Percentiles rank a stretch among this genome's conserved stretches.
phyloP scores from a whole-genome alignment of 2,113 vertebrate species.

The Prolemur simus region DNA sequence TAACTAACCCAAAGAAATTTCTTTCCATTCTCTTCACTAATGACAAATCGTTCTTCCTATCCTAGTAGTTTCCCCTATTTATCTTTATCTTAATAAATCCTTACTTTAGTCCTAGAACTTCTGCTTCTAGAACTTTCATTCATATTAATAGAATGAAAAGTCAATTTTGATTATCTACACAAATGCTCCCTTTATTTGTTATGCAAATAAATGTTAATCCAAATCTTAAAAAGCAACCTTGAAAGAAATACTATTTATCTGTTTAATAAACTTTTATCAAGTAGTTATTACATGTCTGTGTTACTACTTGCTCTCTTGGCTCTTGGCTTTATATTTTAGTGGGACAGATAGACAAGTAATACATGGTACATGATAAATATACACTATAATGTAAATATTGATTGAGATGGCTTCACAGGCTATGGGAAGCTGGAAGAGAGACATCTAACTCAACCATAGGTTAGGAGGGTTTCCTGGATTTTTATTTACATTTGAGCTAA shows the following conservation, averaged over 20 bases:
- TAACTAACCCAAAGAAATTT: conserved; percentile 40
- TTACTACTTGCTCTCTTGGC: neutral
- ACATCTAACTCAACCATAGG: neutral
- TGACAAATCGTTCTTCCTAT: neutral
- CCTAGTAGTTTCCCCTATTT: neutral
- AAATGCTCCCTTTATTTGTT: neutral
- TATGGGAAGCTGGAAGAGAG: neutral
- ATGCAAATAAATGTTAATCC: conserved; percentile 21
- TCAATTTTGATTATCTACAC: neutral
- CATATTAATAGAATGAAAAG: conserved; percentile 41
- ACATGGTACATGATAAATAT: neutral
- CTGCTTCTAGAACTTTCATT: neutral
- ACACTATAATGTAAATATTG: neutral
- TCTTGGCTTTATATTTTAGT: neutral
- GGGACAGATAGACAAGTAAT: neutral
- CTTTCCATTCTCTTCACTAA: neutral
- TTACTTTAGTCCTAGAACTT: conserved; percentile 22
- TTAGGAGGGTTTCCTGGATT: neutral
- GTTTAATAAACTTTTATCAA: conserved; percentile 51
- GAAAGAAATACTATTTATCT: conserved; percentile 2
- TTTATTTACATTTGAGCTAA: conserved; percentile 17
- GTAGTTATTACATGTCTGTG: neutral
- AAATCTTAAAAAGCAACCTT: neutral
- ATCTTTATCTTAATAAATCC: conserved; percentile 25
- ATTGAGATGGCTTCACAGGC: neutral